A percentile compares a stretch with the other conserved stretches of the same genome.
phyloP scores from a whole-genome alignment of 2,797 vertebrate genomes.

The Hydrophis major region DNA sequence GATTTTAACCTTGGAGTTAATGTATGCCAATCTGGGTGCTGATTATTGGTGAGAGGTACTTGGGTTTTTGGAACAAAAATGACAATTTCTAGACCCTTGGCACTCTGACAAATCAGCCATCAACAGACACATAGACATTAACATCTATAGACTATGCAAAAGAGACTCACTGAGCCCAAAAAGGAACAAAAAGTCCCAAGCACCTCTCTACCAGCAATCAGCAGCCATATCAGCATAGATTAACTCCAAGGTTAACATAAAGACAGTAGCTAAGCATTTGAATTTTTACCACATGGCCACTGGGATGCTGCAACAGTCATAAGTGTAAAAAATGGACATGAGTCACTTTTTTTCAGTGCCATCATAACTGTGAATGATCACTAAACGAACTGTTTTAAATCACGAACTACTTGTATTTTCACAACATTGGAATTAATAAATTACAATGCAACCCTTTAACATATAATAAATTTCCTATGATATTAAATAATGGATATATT shows the following conservation, averaged over 20 bases:
- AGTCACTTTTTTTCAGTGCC: neutral
- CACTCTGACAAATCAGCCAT: neutral
- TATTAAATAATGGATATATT: neutral
- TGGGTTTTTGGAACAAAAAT: neutral
- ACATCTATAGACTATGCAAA: neutral
- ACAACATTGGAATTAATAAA: neutral
- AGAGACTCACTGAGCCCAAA: neutral
- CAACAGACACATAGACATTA: neutral
- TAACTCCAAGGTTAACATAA: neutral
- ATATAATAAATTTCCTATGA: neutral
- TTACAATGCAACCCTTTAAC: neutral
- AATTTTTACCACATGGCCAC: neutral
- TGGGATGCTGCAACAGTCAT: neutral
- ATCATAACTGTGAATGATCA: neutral
- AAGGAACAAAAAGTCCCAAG: neutral
- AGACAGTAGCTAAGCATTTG: neutral
- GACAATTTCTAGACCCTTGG: neutral
- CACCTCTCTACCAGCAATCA: neutral
- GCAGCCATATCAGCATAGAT: neutral
- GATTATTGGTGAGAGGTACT: neutral
- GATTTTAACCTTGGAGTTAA: neutral
- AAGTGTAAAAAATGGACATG: neutral
- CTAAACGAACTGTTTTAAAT: neutral
- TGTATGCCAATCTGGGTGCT: neutral
- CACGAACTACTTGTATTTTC: neutral